Evolutionary conservation across 2,113 vertebrate species (phyloP).

Genomic region (Balaeniceps rex): DNA sequence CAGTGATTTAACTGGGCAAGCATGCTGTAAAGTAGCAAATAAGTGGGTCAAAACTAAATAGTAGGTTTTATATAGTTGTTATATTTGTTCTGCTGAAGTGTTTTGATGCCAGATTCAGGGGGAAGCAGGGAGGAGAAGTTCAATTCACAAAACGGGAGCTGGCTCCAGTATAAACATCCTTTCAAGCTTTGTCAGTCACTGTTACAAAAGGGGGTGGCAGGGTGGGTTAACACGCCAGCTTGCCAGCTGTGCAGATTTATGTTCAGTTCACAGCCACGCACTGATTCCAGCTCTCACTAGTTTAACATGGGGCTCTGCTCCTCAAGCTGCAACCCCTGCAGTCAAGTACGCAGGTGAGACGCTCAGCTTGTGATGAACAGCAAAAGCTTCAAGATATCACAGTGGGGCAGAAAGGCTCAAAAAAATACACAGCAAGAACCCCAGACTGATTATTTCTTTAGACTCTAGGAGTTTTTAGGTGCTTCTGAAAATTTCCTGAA

Average conservation of each 20-base stretch:
- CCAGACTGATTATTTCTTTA: background rate
- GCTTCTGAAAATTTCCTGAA: background rate
- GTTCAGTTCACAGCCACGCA: background rate
- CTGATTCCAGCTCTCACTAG: background rate
- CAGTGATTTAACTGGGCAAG: background rate
- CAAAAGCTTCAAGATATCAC: background rate
- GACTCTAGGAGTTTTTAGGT: background rate
- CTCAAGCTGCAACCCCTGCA: background rate
- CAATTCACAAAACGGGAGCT: background rate
- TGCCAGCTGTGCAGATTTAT: background rate
- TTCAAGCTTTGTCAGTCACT: background rate
- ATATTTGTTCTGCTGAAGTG: background rate
- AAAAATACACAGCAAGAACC: background rate
- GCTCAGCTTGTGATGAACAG: background rate
- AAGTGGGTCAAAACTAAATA: background rate
- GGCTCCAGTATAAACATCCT: background rate
- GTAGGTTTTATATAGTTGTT: background rate
- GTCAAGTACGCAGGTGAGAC: rapidly evolving
- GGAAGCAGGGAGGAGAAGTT: background rate
- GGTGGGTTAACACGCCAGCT: background rate
- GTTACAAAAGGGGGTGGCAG: background rate
- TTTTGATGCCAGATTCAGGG: background rate
- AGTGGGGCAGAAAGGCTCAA: background rate
- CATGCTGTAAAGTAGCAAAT: background rate
- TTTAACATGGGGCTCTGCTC: background rate